Percentiles rank a stretch among this genome's conserved stretches.
Conservation (phyloP, 92 coral and sea anemone genomes). For the Phenganax subtilis region DNA sequence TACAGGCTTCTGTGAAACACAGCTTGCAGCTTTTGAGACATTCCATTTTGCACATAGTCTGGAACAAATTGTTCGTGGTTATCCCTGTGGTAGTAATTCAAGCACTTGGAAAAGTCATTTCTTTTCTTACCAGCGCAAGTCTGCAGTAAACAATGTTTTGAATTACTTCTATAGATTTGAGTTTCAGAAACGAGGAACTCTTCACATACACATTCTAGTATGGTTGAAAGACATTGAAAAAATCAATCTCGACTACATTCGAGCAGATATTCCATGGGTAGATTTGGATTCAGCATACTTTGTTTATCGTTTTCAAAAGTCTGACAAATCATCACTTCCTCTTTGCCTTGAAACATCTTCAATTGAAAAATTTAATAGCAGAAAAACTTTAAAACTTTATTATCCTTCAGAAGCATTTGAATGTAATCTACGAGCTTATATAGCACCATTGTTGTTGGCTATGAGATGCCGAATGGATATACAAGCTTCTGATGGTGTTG, state of each 20-base stretch:
- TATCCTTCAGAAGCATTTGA: slow-evolving; percentile 37
- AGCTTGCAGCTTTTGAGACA: slow-evolving; percentile 9
- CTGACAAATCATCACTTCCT: slow-evolving; percentile 9
- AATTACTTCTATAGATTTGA: slow-evolving; percentile 50
- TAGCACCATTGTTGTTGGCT: slow-evolving; percentile 2
- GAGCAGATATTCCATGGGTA: slow-evolving; percentile 46
- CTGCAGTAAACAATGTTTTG: not conserved
- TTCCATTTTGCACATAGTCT: slow-evolving; percentile 4
- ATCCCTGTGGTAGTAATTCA: slow-evolving; percentile 30
- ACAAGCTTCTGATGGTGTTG: slow-evolving; percentile 15
- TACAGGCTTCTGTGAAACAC: not conserved
- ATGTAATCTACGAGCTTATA: slow-evolving; percentile 16
- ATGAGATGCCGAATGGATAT: slow-evolving; percentile 29
- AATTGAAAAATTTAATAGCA: not conserved
- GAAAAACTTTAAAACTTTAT: not conserved
- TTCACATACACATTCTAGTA: slow-evolving; percentile 34
- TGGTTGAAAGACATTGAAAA: slow-evolving; percentile 34
- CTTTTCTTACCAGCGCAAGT: not conserved
- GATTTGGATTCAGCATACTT: slow-evolving; percentile 22
- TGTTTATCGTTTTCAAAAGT: slow-evolving; percentile 41
- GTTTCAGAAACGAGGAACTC: slow-evolving; percentile 42
- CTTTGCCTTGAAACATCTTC: not conserved
- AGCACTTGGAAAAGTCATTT: slow-evolving; percentile 36
- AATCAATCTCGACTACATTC: not conserved
- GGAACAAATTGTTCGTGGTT: not conserved